A percentile compares a stretch with the other conserved stretches of the same genome.
phyloP scores from a whole-genome alignment of 2,113 vertebrate species.

The Phalacrocorax carbo region DNA sequence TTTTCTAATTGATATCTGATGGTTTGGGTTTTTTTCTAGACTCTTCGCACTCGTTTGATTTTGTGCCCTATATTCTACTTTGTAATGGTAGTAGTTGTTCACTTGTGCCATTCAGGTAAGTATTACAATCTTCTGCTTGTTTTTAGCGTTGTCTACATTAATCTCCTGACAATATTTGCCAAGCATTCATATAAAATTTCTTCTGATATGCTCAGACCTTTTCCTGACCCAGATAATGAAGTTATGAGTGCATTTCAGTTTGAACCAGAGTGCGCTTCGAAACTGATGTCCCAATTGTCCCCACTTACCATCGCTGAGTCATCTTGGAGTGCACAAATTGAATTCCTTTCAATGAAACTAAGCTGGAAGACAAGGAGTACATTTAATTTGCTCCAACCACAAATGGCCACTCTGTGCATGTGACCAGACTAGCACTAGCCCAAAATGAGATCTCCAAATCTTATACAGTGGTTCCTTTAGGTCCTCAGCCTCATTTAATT shows the following conservation, averaged over 20 bases:
- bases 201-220: not conserved
- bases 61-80: not conserved
- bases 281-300: not conserved
- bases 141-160: not conserved
- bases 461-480: not conserved
- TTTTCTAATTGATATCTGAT: not conserved
- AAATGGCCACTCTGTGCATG: not conserved
- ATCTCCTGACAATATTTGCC: not conserved
- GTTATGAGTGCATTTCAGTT: not conserved
- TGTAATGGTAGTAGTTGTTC: not conserved
- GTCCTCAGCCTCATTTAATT: not conserved
- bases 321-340: not conserved
- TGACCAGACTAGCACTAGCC: not conserved
- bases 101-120: not conserved
- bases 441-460: not conserved
- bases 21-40: not conserved
- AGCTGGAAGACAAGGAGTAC: not conserved
- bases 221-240: not conserved
- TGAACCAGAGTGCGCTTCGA: not conserved
- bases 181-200: not conserved
- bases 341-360: not conserved
- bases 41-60: not conserved
- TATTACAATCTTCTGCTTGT: not conserved
- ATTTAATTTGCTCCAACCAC: not conserved
- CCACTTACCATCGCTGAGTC: not conserved